Percentiles rank a stretch among this genome's conserved stretches.
Conservation (phyloP, 2,888 invertebrate genomes). For the Pogonocherus hispidulus region DNA sequence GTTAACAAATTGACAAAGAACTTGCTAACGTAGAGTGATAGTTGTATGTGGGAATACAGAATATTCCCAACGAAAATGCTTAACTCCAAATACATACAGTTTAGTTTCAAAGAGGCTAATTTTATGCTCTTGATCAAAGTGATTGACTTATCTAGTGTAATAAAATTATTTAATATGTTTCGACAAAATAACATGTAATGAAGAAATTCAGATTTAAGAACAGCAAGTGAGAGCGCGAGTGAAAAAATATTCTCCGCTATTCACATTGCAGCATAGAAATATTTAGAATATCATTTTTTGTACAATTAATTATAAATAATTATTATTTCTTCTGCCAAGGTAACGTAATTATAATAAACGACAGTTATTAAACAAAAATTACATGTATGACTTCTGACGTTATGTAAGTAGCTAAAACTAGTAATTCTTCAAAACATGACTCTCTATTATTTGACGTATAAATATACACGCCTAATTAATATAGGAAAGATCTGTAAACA, state of each 20-base stretch:
- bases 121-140: no score
- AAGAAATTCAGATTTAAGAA: no score
- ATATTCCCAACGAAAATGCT: no score
- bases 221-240: no score
- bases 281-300: conserved; percentile 2
- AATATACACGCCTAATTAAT: conserved; percentile 1
- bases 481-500: neutral
- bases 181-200: no score
- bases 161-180: no score
- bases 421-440: conserved; percentile 16
- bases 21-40: no score
- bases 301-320: conserved; percentile 21
- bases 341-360: conserved; percentile 26
- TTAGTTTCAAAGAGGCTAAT: no score
- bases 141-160: no score
- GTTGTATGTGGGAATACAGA: no score
- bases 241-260: conserved; percentile 22
- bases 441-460: neutral
- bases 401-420: conserved; percentile 12
- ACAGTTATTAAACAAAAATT: conserved; percentile 20
- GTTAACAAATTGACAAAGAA: no score
- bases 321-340: conserved; percentile 23
- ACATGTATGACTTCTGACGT: conserved; percentile 7
- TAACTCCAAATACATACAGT: no score
- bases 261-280: neutral